Evolutionary conservation across 2,888 invertebrate genomes (phyloP), one percentile per base, ranked within the genome.

Genomic region (Caenorhabditis uteleia): DNA sequence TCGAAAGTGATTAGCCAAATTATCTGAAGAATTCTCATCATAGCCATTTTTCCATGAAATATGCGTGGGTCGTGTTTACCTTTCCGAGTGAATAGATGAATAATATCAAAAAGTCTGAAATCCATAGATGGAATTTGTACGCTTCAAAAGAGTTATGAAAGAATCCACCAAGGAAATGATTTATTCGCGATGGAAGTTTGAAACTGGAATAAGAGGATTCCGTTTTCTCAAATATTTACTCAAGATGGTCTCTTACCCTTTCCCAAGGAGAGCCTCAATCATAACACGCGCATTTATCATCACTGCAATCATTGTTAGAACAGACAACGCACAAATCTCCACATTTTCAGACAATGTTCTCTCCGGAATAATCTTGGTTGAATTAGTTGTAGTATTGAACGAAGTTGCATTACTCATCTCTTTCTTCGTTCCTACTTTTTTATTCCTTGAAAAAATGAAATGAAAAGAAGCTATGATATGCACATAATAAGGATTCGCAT

Each of bases 61-160:
- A n/a, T n/a, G n/a, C n/a, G n/a, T n/a, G n/a, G n/a, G n/a, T n/a
- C n/a, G n/a, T 21, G n/a, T 33, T 34, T 42, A 75, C 76, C 59
- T 79, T 80, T 7, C 73, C 72, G n/a, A 75, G 36, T 1, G 78
- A 76, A 57, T 80, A 74, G 7, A 75, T 51, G 20, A 74, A 53
- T 46, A 79, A 65, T 43, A 80, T 80, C 39, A 69, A 54, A 44
- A 77, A 79, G 46, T 80, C 79, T 23, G 77, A 72, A 44, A 72
- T 57, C 45, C 71, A 75, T 21, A 80, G 60, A 16, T 43, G 14
- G 47, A 75, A 49, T 49, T 80, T 80, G 69, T 79, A 74, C 23
- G 77, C 57, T 16, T 69, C 57, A 55, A 77, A 78, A 20, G 74
- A 36, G 10, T 20, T 36, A 8, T 20, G 36, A 36, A 20, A 36